Evolutionary conservation across 1,140 invertebrate genomes (phyloP), one percentile per base, ranked within the genome.

Genomic region (Drosophila sp.): DNA sequence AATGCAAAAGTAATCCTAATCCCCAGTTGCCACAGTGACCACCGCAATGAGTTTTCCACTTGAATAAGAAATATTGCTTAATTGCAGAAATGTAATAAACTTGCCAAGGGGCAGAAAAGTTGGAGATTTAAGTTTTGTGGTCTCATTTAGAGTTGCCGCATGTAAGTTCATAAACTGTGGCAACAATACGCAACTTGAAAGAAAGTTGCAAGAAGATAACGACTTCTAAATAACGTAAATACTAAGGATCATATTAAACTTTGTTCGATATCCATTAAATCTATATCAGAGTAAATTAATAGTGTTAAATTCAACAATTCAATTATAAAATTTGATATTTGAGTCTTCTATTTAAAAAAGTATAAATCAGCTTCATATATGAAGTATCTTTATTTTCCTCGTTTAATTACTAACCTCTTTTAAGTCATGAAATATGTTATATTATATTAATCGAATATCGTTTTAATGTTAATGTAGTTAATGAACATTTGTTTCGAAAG

Each of bases 51-150:
- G 67, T 64, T 66, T 58, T 66, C 54, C 71, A 73, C 71, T 69
- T 73, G 71, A 62, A 41, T 62, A 53, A 56, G 57, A 72, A 72
- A 67, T 72, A 72, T 72, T 67, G 71, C 65, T 73, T 69, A 69
- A 69, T 56, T 69, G 71, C 70, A 67, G 63, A 66, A 72, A 64
- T 50, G 64, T 50, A 48, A 66, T 50, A 58, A 56, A 48, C 53
- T 58, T 48, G 51, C 50, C 32, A 53, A 53, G 48, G 27, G 14
- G 27, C 50, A 53, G 27, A 34, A 50, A 65, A 72, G 53, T 72
- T 58, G 41, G 9, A 8, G 41, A 13, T 54, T 46, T 41, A 40
- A 56, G 50, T 71, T 71, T 29, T 56, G 59, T 58, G 62, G 27
- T 51, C 51, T 45, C 43, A 58, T 57, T 34, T 66, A 25, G 32